Evolutionary conservation across 2,888 invertebrate species (phyloP), one percentile per base, ranked within the genome.

Genomic region (Cremastinae sp.): DNA sequence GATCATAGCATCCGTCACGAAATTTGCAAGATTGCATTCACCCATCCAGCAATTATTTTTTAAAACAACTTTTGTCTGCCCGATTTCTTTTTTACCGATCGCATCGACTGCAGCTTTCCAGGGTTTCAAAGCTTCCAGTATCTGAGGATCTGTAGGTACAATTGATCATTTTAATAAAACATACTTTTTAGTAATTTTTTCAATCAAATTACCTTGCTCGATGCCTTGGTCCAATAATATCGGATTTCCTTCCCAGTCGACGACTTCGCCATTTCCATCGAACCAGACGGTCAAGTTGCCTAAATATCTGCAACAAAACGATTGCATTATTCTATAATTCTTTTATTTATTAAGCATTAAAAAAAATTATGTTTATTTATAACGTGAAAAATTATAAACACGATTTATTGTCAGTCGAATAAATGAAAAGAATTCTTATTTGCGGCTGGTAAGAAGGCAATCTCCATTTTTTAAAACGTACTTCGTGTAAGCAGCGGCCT

Each of bases 11-110:
- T 96, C 95, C 36, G 94, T 92, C 61, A 95, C 91, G 22, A 95
- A 92, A 85, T 93, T 94, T 22, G 95, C 96, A 56, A 96, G 88
- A 83, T 94, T 94, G 83, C 96, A 96, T 87, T 96, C 96, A 0
- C 83, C 84, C 8, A 90, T 89, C 0, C 92, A 85, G 81, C 95
- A 95, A 0, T 86, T 84, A 41, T 91, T 91, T 0, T 92, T 90
- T 41, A 96, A 86, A 10, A 90, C 86, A 0, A 95, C 94, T 78
- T 91, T 88, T 0, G 93, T 91, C 0, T 78, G 79, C 0, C 95
- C 96, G 1, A 96, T 84, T n/a, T 91, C 88, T 72, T 90, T 87
- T 0, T 90, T 90, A 0, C 93, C 93, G 68, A 88, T 79, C 28
- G 89, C 91, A 72, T 94, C 92, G 12, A 95, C 92, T 28, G 86